phyloP scores from a whole-genome alignment of 1,140 invertebrate genomes.

The Artemia franciscana region DNA sequence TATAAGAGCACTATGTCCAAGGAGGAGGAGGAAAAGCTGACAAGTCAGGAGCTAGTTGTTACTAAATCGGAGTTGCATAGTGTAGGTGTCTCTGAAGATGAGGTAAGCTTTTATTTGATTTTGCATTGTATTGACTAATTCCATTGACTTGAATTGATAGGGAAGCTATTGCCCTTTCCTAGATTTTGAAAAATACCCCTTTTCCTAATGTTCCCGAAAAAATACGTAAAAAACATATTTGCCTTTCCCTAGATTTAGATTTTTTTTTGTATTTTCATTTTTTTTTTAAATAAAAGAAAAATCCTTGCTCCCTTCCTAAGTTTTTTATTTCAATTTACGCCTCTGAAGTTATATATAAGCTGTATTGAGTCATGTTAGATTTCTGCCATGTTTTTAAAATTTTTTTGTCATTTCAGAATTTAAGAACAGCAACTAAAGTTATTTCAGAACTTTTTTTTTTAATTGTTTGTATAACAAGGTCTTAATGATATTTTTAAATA shows the following conservation, averaged over 20 bases:
- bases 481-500: too few species aligned
- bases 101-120: slow-evolving; percentile 9
- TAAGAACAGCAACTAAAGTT: too few species aligned
- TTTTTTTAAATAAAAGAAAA: too few species aligned
- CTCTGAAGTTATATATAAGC: too few species aligned
- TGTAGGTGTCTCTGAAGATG: slow-evolving; percentile 3
- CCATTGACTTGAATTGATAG: slow-evolving; percentile 6
- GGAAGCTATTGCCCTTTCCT: slow-evolving; percentile 5
- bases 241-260: background rate
- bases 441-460: too few species aligned
- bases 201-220: background rate
- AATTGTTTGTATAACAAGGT: too few species aligned
- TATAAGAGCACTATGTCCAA: slow-evolving; percentile 57
- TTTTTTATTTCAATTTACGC: too few species aligned
- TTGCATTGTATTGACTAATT: slow-evolving; percentile 5
- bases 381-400: too few species aligned
- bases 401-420: too few species aligned
- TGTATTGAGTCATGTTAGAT: too few species aligned
- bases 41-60: slow-evolving; percentile 6
- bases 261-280: background rate
- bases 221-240: background rate
- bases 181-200: background rate
- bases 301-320: too few species aligned
- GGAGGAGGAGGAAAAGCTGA: slow-evolving; percentile 30
- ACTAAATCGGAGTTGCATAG: slow-evolving; percentile 4